phyloP scores from a whole-genome alignment of 1,140 invertebrate genomes.

The Brachionus angularis region DNA sequence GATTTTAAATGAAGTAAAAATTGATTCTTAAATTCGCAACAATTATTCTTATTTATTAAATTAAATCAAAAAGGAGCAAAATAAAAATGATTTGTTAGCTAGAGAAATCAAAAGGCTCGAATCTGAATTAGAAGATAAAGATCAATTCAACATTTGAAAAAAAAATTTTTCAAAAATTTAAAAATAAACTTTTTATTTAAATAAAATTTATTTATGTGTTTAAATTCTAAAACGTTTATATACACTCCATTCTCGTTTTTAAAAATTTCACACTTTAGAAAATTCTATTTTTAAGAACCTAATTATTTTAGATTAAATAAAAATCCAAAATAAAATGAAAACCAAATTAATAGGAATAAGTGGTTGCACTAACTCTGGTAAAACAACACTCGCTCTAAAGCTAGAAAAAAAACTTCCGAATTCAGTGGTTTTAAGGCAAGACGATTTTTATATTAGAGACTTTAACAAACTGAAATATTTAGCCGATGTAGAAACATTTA shows the following conservation, averaged over 20 bases:
- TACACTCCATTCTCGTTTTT: too few relatives aligned
- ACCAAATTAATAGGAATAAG: not conserved
- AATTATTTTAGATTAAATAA: not conserved
- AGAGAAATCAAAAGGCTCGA: too few relatives aligned
- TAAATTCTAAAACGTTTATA: too few relatives aligned
- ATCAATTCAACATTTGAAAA: too few relatives aligned
- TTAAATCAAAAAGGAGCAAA: not conserved
- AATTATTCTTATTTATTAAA: not conserved
- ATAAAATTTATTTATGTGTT: too few relatives aligned
- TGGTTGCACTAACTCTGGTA: not conserved
- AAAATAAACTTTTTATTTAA: too few relatives aligned
- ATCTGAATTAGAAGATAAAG: too few relatives aligned
- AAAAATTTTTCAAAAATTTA: too few relatives aligned
- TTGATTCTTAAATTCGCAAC: too few relatives aligned
- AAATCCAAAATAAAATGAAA: not conserved
- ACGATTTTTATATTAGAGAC: not conserved
- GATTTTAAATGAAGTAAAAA: not conserved
- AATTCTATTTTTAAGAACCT: not conserved
- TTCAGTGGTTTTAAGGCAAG: not conserved
- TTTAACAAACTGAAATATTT: not conserved
- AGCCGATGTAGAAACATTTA: not conserved
- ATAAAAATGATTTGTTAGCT: too few relatives aligned
- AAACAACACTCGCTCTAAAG: not conserved
- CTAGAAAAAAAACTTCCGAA: not conserved
- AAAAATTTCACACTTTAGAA: not conserved